These are phyloP conservation scores for Pomacea maculata DNA, from an alignment of 1,140 invertebrate species.

Conservation along the genomic window DNA sequence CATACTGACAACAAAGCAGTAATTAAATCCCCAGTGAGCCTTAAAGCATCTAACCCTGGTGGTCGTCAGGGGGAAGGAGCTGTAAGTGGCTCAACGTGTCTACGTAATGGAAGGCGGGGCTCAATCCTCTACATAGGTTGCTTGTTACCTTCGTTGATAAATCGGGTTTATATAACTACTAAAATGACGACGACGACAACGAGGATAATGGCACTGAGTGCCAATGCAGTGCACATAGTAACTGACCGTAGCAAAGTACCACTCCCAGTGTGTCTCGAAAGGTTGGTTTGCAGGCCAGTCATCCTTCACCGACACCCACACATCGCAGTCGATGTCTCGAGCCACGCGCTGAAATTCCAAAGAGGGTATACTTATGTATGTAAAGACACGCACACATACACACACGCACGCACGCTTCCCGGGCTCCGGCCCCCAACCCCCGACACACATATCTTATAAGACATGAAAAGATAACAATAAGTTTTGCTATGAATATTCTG, in stretches of 20 bases:
- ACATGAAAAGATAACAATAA: not conserved
- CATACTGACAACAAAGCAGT: no score
- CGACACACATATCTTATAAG: not conserved
- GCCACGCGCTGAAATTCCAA: slow-evolving; percentile 6
- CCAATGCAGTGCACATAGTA: not conserved
- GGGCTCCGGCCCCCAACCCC: no score
- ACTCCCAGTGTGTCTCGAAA: slow-evolving; percentile 20
- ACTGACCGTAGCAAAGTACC: slow-evolving; percentile 24
- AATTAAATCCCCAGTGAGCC: no score
- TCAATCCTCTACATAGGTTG: not conserved
- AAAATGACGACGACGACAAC: not conserved
- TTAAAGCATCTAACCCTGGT: no score
- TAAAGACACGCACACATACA: not conserved
- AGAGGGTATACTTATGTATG: not conserved
- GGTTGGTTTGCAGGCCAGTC: not conserved
- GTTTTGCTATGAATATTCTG: not conserved
- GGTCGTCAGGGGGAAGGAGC: slow-evolving; percentile 1
- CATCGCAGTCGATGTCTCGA: slow-evolving; percentile 21
- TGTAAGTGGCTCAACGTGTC: not conserved
- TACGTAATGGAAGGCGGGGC: not conserved
- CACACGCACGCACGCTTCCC: not conserved
- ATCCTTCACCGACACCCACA: slow-evolving; percentile 9
- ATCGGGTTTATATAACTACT: not conserved
- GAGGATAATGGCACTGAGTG: not conserved
- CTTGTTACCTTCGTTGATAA: not conserved